These are phyloP conservation scores for Nomada hirtipes DNA, from an alignment of 2,888 invertebrate genomes.

Conservation along the genomic window DNA sequence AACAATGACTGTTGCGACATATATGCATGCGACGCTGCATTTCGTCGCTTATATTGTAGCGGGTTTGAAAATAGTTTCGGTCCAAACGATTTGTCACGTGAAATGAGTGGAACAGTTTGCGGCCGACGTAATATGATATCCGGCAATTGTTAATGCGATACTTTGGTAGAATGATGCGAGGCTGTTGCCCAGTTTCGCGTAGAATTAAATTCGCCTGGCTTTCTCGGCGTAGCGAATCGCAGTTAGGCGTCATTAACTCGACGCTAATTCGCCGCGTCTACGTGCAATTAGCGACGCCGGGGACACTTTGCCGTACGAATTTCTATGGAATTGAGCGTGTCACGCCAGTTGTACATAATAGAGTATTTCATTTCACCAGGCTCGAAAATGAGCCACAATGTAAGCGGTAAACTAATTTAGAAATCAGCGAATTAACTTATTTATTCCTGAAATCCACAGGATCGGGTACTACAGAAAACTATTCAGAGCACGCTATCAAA, in stretches of 20 bases:
- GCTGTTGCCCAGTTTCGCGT: neutral
- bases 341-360: neutral
- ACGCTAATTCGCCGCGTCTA: constrained; percentile 5
- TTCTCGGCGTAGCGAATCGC: neutral
- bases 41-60: neutral
- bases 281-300: constrained; percentile 18
- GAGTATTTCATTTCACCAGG: too few species aligned
- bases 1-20: constrained; percentile 11
- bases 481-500: neutral
- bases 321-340: constrained; percentile 9
- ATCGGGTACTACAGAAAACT: too few species aligned
- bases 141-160: neutral
- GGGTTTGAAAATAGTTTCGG: neutral
- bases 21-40: neutral
- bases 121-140: neutral
- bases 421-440: too few species aligned
- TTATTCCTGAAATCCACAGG: too few species aligned
- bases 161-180: too few species aligned
- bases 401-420: too few species aligned
- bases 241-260: neutral
- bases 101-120: neutral
- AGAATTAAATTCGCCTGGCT: constrained; percentile 23
- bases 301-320: neutral
- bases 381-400: too few species aligned
- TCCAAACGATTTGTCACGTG: neutral